Conservation (phyloP, 2,888 invertebrate genomes). For the Scaptomyza parva region DNA sequence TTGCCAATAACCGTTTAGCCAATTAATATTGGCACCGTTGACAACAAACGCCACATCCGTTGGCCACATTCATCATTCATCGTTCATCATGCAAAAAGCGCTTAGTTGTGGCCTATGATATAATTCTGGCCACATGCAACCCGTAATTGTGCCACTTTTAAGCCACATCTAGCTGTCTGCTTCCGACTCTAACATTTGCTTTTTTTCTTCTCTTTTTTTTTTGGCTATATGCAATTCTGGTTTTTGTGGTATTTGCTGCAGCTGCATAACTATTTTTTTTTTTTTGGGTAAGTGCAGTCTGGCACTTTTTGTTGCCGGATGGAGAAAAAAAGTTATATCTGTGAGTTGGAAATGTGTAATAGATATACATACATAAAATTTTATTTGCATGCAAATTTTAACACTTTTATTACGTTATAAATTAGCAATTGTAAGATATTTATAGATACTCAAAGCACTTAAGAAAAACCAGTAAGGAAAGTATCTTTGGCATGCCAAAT, state of each 20-base stretch:
- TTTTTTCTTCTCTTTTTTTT: background rate
- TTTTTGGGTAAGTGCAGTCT: slow-evolving; percentile 9
- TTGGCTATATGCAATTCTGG: slow-evolving; percentile 34
- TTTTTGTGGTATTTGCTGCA: slow-evolving; percentile 48
- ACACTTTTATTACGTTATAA: background rate
- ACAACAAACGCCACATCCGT: slow-evolving; percentile 72
- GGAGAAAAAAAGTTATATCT: slow-evolving; percentile 18
- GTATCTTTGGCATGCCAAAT: too few relatives aligned
- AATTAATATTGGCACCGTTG: slow-evolving; percentile 66
- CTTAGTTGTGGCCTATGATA: slow-evolving; percentile 52
- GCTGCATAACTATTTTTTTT: slow-evolving; percentile 31
- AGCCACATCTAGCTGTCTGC: slow-evolving; percentile 26
- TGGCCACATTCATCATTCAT: slow-evolving; percentile 48
- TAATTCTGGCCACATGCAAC: slow-evolving; percentile 62
- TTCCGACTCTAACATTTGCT: slow-evolving; percentile 31
- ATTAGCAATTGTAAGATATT: background rate
- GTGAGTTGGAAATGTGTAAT: slow-evolving; percentile 14
- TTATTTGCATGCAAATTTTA: slow-evolving; percentile 1
- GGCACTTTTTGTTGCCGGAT: slow-evolving; percentile 22
- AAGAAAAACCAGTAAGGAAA: background rate
- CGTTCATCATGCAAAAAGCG: slow-evolving; percentile 48
- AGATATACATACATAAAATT: slow-evolving; percentile 15
- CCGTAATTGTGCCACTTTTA: slow-evolving; percentile 47
- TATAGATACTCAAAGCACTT: background rate
- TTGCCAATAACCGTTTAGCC: slow-evolving; percentile 74